Conservation (phyloP, 53 echinoderm and acorn worm species). For the Patiria pectinifera region DNA sequence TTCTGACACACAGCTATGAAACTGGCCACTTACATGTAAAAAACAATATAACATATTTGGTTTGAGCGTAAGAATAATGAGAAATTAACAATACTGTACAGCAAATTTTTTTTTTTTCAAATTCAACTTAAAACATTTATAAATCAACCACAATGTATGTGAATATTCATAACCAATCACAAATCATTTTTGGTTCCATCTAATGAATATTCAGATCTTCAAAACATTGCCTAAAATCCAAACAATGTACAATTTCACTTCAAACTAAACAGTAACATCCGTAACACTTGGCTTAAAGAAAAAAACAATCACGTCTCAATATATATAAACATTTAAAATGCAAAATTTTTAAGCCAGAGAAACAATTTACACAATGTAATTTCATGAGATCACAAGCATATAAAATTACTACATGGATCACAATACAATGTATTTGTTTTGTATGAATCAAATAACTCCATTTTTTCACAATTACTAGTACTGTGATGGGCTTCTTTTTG, state of each 20-base stretch:
- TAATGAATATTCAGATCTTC: constrained; percentile 2
- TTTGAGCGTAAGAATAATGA: neutral
- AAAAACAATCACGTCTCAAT: neutral
- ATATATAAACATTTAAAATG: neutral
- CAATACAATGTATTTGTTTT: too few relatives aligned
- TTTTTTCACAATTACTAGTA: too few relatives aligned
- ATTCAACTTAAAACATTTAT: neutral
- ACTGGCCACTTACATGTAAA: neutral
- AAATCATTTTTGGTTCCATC: neutral
- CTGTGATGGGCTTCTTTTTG: too few relatives aligned
- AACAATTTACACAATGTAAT: neutral
- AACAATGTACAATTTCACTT: neutral
- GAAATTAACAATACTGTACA: neutral
- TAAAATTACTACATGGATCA: too few relatives aligned
- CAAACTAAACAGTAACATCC: neutral
- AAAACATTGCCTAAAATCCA: neutral
- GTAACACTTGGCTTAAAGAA: neutral
- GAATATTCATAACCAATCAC: neutral
- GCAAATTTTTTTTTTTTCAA: neutral
- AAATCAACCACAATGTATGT: neutral
- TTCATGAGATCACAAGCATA: too few relatives aligned
- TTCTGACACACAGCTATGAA: neutral
- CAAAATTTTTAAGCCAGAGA: neutral
- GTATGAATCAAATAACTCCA: too few relatives aligned
- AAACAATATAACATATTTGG: neutral